Percentiles rank a stretch among this genome's conserved stretches.
phyloP scores from a whole-genome alignment of 2,888 invertebrate genomes.

The Alitta virens region DNA sequence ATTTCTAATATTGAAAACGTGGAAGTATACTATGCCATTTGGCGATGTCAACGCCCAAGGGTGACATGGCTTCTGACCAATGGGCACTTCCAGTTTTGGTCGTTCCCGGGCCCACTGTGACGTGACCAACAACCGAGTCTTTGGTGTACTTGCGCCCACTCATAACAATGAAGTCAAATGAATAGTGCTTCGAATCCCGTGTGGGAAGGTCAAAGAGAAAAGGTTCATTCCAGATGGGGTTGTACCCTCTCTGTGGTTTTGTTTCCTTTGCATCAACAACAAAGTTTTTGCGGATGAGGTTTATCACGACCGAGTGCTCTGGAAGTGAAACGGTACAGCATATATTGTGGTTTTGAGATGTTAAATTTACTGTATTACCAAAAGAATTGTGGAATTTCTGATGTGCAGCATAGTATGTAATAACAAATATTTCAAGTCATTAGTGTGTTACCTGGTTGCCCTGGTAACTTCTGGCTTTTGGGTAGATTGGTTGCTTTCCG shows the following conservation, averaged over 20 bases:
- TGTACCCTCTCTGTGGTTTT: constrained; percentile 31
- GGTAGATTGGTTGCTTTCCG: constrained; percentile 38
- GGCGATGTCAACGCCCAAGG: constrained; percentile 33
- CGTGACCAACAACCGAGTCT: constrained; percentile 42
- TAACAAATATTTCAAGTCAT: too few species aligned
- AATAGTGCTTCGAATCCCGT: constrained; percentile 27
- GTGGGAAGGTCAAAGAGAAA: constrained; percentile 39
- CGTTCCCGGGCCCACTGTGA: constrained; percentile 35
- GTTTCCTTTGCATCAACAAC: constrained; percentile 34
- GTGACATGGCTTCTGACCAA: constrained; percentile 38
- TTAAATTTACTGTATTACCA: too few species aligned
- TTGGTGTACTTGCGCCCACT: constrained; percentile 36
- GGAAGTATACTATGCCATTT: constrained; percentile 42
- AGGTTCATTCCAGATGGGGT: constrained; percentile 45
- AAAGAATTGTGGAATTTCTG: too few species aligned
- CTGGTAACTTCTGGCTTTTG: constrained; percentile 15
- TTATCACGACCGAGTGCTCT: constrained; percentile 41
- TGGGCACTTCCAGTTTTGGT: constrained; percentile 34
- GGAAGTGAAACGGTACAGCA: constrained; percentile 24
- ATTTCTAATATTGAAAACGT: constrained; percentile 28
- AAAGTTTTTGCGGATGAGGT: constrained; percentile 30
- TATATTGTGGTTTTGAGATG: too few species aligned
- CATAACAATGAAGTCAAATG: constrained; percentile 40
- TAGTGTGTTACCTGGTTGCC: constrained; percentile 11
- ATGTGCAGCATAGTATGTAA: too few species aligned